Conservation (phyloP, 2,113 vertebrate species). For the Elephas maximus region DNA sequence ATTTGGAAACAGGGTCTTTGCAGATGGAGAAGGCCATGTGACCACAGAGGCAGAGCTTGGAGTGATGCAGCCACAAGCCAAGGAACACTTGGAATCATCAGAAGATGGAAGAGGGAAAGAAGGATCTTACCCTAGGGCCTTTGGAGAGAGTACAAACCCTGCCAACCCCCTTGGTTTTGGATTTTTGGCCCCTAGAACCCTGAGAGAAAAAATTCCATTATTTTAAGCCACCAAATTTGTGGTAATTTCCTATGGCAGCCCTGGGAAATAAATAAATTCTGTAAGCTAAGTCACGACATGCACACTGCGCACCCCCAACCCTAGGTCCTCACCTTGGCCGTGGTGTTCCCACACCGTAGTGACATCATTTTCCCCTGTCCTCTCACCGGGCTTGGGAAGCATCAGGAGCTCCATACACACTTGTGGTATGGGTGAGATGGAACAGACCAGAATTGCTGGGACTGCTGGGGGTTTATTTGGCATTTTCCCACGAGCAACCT, state of each 20-base stretch:
- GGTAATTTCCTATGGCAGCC: rapidly evolving
- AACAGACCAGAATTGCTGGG: rapidly evolving
- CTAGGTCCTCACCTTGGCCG: not conserved
- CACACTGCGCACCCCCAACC: rapidly evolving
- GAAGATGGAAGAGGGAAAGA: not conserved
- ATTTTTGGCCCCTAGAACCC: not conserved
- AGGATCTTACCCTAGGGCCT: rapidly evolving
- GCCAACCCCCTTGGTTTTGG: not conserved
- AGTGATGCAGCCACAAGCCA: not conserved
- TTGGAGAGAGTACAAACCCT: rapidly evolving
- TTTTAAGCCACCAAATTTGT: too few relatives aligned
- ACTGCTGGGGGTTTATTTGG: not conserved
- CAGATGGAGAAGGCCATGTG: too few relatives aligned
- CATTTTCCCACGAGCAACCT: not conserved
- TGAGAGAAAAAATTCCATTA: not conserved
- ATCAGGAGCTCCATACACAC: rapidly evolving
- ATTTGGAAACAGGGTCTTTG: too few relatives aligned
- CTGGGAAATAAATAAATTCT: not conserved
- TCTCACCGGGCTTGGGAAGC: not conserved
- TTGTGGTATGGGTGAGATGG: rapidly evolving
- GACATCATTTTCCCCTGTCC: rapidly evolving
- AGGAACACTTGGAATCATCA: rapidly evolving
- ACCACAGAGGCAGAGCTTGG: rapidly evolving
- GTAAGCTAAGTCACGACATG: not conserved
- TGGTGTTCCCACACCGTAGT: rapidly evolving